Percentiles rank a stretch among this genome's conserved stretches.
Evolutionary conservation across 2,113 vertebrate genomes (phyloP).

Genomic region (Phylloscopus whistleri): DNA sequence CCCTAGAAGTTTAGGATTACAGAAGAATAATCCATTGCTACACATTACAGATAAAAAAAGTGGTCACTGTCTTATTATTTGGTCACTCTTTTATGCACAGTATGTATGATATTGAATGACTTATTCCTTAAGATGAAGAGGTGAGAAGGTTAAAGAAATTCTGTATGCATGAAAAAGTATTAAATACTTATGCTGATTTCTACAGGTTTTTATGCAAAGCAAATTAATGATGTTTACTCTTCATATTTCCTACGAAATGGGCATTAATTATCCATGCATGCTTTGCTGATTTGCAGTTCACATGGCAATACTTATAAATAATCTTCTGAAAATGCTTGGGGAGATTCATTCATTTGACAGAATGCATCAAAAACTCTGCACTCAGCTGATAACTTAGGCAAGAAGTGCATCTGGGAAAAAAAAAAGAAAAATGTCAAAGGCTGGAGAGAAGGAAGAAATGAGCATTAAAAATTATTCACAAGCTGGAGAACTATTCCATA

Average conservation of each 20-base stretch:
- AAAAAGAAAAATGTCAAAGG: neutral
- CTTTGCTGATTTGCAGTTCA: conserved; percentile 23
- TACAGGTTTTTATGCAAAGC: neutral
- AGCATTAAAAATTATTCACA: neutral
- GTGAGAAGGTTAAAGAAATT: neutral
- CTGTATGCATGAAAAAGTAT: neutral
- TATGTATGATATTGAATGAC: neutral
- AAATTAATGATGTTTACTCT: conserved; percentile 27
- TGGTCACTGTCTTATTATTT: neutral
- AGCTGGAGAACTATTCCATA: neutral
- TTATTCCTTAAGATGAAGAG: neutral
- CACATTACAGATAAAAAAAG: neutral
- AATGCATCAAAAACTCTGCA: conserved; percentile 34
- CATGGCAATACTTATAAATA: conserved; percentile 42
- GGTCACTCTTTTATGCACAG: neutral
- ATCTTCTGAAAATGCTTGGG: conserved; percentile 34
- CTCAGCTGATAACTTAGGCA: conserved; percentile 24
- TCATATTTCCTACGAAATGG: conserved; percentile 1
- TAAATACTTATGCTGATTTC: neutral
- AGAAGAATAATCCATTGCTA: neutral
- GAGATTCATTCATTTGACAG: conserved; percentile 34
- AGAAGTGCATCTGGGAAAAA: neutral
- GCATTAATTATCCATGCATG: conserved; percentile 23
- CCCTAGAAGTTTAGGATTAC: neutral
- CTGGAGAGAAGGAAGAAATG: neutral